phyloP scores from a whole-genome alignment of 2,888 invertebrate genomes.

The Drosophila melanosoma region DNA sequence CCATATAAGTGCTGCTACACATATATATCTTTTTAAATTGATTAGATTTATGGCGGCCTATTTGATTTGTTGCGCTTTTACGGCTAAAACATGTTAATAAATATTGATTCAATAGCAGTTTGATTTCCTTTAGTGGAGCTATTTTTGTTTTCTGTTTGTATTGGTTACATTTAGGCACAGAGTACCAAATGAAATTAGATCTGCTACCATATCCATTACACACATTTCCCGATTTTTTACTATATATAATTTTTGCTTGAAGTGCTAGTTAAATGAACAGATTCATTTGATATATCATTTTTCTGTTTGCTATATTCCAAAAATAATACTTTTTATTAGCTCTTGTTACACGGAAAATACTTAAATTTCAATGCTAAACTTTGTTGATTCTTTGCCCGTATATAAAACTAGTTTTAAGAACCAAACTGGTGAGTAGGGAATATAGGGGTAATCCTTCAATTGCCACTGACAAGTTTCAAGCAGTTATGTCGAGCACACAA shows the following conservation, averaged over 20 bases:
- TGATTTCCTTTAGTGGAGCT: conserved; percentile 1
- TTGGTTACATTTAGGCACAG: not conserved
- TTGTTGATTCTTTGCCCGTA: not conserved
- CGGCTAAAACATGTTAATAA: conserved; percentile 16
- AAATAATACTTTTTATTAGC: not conserved
- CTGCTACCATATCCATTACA: not conserved
- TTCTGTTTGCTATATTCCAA: not conserved
- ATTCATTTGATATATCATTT: not conserved
- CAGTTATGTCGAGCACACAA: conserved; percentile 3
- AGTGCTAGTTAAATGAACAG: not conserved
- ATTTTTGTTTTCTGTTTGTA: not conserved
- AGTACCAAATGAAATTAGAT: not conserved
- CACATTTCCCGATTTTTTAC: not conserved
- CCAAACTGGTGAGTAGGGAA: not conserved
- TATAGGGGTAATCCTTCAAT: not conserved
- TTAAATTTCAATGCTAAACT: not conserved
- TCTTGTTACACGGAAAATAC: not conserved
- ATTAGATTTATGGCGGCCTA: conserved; percentile 56
- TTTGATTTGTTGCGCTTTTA: conserved; percentile 43
- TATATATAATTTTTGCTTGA: not conserved
- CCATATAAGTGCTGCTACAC: not conserved
- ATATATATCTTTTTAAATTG: conserved; percentile 47
- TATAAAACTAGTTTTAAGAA: not conserved
- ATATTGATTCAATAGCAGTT: conserved; percentile 8
- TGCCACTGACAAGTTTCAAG: conserved; percentile 5